Percentiles rank a stretch among this genome's conserved stretches.
These are phyloP conservation scores for Python bivittatus DNA, from an alignment of 2,113 vertebrate species.

Conservation along the genomic window DNA sequence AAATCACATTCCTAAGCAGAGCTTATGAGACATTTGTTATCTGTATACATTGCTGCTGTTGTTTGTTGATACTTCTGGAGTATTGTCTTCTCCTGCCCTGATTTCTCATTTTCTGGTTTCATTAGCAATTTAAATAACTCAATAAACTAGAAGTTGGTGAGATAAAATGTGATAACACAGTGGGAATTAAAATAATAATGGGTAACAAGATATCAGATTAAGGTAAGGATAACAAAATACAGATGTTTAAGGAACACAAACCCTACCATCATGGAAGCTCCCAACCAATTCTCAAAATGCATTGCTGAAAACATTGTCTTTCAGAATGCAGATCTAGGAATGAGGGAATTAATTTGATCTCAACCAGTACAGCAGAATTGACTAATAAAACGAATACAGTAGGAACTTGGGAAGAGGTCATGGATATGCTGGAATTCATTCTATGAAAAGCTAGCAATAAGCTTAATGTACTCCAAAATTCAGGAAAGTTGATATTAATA, in stretches of 20 bases:
- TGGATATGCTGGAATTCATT: neutral
- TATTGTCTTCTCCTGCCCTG: neutral
- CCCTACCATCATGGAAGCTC: neutral
- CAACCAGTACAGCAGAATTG: neutral
- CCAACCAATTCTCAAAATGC: neutral
- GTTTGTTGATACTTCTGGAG: neutral
- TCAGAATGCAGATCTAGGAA: neutral
- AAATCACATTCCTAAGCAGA: neutral
- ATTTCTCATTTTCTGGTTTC: neutral
- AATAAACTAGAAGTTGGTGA: neutral
- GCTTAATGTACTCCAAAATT: neutral
- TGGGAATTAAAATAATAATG: neutral
- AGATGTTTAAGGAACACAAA: neutral
- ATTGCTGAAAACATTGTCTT: neutral
- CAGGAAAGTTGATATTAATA: neutral
- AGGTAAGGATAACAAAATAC: neutral
- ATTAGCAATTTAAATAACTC: neutral
- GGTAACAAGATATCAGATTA: neutral
- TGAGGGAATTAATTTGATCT: neutral
- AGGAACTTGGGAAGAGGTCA: neutral
- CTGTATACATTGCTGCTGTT: neutral
- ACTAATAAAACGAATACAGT: neutral
- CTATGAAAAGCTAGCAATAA: neutral
- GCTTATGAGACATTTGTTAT: neutral
- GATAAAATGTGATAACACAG: neutral